Evolutionary conservation across 2,797 vertebrate genomes (phyloP), one percentile per base, ranked within the genome.

Genomic region (Melanotaenia boesemani): DNA sequence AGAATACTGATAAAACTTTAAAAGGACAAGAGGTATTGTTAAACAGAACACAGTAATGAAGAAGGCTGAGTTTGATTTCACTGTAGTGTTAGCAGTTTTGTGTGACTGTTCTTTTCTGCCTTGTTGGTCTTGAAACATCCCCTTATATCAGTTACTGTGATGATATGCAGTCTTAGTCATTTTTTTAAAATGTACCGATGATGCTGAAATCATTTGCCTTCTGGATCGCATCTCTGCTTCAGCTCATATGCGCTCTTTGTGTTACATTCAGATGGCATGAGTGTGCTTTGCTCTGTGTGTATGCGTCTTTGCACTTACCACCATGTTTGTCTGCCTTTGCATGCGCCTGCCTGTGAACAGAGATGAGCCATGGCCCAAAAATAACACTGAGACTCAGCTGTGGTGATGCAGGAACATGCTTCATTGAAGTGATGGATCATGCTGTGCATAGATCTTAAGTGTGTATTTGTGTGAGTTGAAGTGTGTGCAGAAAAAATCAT

Each of bases 1-100:
- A 72, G 92, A 91, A 92, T 90, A 87, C 88, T 91, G 92, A 93
- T 92, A 88, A 92, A 86, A 86, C 69, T 79, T 82, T 73, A 83
- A 88, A 30, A 88, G 86, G 83, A 91, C 82, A 80, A 81, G 76
- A 70, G 61, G 70, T 67, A 82, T 74, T 72, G 85, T 73, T 79
- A 77, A 82, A 83, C 66, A 56, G 69, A 77, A 85, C 75, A 82
- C 30, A 60, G 50, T 59, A 65, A 83, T 76, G 62, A 50, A 48
- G 60, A 66, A 32, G 22, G 54, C 65, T 73, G 60, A 36, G 70
- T 79, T 72, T 80, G 72, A 86, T 87, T 74, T 65, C 74, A 58
- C 61, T 70, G 9, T 59, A 54, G 63, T 48, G 55, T 82, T 67
- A 74, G 64, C 58, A 60, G 46, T 28, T 78, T 62, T 20, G 34